phyloP scores from a whole-genome alignment of 2,888 invertebrate genomes.

The Drosophila putrida region DNA sequence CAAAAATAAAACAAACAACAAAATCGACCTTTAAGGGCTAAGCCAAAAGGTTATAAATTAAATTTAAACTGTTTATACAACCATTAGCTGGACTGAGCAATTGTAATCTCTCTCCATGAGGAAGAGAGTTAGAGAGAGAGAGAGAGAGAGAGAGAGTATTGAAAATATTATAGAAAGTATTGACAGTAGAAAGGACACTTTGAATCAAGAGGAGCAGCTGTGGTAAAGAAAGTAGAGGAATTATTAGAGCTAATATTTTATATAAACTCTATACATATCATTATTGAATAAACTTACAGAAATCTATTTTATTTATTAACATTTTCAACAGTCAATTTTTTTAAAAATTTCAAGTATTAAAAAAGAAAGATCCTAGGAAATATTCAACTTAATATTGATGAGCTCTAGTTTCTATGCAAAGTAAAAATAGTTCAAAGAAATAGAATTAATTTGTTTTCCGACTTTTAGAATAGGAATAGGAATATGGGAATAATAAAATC shows the following conservation, averaged over 20 bases:
- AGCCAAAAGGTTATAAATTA: constrained; percentile 23
- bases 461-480: too few relatives aligned
- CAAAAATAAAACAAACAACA: constrained; percentile 7
- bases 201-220: too few relatives aligned
- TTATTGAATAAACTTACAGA: too few relatives aligned
- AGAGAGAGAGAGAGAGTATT: not conserved
- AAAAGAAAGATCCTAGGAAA: too few relatives aligned
- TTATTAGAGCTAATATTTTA: too few relatives aligned
- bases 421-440: too few relatives aligned
- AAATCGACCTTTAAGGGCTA: constrained; percentile 21
- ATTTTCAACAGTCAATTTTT: not conserved
- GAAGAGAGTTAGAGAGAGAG: not conserved
- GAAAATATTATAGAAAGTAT: not conserved
- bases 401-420: not conserved
- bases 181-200: not conserved
- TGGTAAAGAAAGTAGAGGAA: too few relatives aligned
- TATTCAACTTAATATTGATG: not conserved
- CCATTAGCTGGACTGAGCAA: constrained; percentile 15
- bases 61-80: constrained; percentile 16
- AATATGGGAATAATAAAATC: too few relatives aligned
- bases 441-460: too few relatives aligned
- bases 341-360: too few relatives aligned
- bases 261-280: too few relatives aligned
- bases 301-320: too few relatives aligned
- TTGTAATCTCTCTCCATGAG: not conserved